Percentiles rank a stretch among this genome's conserved stretches.
Conservation (phyloP, 1,140 invertebrate genomes). For the Ectropis grisescens region DNA sequence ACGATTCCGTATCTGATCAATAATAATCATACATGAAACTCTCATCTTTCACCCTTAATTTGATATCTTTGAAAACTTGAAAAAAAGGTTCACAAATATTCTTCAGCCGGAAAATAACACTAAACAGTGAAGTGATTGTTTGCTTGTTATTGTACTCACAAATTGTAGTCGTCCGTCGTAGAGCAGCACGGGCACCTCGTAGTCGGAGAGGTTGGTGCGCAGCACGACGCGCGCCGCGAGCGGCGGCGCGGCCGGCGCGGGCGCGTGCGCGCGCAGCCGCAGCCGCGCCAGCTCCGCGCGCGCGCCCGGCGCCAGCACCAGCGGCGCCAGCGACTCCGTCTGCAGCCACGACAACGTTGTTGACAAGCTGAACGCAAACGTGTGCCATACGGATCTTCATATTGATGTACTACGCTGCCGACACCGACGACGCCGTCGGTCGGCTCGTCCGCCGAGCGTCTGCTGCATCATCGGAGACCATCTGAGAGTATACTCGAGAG, state of each 20-base stretch:
- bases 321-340: constrained; percentile 11
- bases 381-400: no score
- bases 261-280: constrained; percentile 10
- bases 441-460: no score
- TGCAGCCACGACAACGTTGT: no score
- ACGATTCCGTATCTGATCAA: background rate
- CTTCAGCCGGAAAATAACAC: background rate
- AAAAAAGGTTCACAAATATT: background rate
- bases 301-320: constrained; percentile 13
- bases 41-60: no score
- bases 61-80: no score
- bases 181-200: constrained; percentile 32
- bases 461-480: no score
- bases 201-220: constrained; percentile 38
- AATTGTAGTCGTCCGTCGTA: constrained; percentile 38
- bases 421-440: no score
- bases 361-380: background rate
- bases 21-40: no score
- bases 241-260: no score
- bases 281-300: constrained; percentile 8
- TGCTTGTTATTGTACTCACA: constrained; percentile 19
- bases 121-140: background rate
- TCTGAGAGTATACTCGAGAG: no score
- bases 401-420: no score
- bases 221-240: constrained; percentile 27